Evolutionary conservation across 2,113 vertebrate species (phyloP), one percentile per base, ranked within the genome.

Genomic region (Serilophus lunatus): DNA sequence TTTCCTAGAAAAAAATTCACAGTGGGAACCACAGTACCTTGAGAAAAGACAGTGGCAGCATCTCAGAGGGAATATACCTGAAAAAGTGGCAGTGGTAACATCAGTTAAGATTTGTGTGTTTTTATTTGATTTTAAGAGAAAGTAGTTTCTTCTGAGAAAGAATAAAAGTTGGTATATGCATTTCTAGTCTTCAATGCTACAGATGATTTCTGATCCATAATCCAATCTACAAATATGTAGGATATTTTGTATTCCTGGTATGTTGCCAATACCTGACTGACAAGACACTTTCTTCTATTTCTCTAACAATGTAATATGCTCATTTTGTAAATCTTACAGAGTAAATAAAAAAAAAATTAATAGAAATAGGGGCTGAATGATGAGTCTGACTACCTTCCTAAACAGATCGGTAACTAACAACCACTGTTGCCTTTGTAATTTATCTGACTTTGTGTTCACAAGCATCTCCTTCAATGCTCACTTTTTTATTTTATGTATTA

Each of bases 21-120:
- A 49, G 53, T 20, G 20, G 72, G 16, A 88, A 25, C 42, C 76
- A 18, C 18, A n/a, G 9, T 7, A 31, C 19, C 9, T 49, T 29
- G 10, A 88, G 47, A 64, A 65, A 53, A 94, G 31, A 45, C 12
- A 76, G 36, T 17, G 10, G 40, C 35, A 93, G 13, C 23, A 40
- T 2, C 82, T 61, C 16, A 69, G 24, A 80, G 6, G 19, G 6
- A 71, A 68, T 10, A 69, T 35, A 72, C 11, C 18, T 64, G 18
- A 92, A 33, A 51, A 42, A 42, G 11, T 13, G 7, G 5, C 61
- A 82, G 40, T 31, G 16, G 6, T 50, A 59, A 75, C 10, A 53
- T 12, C 33, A 88, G 6, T 80, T 56, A 69, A 44, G 45, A 36
- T 60, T n/a, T 53, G 17, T 5, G 18, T 0, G 0, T 2, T 2